phyloP scores from a whole-genome alignment of 2,113 vertebrate genomes.

The Xiphophorus couchianus region DNA sequence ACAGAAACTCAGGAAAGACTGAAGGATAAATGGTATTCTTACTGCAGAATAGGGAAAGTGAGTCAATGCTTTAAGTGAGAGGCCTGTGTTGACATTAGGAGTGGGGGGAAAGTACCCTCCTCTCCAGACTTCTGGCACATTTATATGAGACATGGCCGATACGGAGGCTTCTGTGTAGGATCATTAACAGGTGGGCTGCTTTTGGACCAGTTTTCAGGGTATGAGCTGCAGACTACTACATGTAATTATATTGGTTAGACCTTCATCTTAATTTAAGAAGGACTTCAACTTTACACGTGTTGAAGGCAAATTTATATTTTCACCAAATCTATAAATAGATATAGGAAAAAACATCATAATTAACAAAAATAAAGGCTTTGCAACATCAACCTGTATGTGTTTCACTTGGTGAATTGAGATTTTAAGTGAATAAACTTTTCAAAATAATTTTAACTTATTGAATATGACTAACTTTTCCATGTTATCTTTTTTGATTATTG shows the following conservation, averaged over 20 bases:
- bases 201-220: not conserved
- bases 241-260: no score
- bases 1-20: not conserved
- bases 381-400: no score
- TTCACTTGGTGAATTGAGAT: not conserved
- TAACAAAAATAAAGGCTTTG: no score
- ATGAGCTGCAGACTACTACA: not conserved
- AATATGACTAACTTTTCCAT: no score
- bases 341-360: no score
- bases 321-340: not conserved
- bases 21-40: not conserved
- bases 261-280: not conserved
- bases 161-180: not conserved
- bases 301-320: not conserved
- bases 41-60: slow-evolving; percentile 29
- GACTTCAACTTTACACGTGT: not conserved
- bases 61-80: slow-evolving; percentile 50
- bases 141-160: not conserved
- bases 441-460: no score
- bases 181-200: not conserved
- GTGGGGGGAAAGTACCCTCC: slow-evolving; percentile 72
- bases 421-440: not conserved
- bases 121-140: slow-evolving; percentile 27
- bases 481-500: no score
- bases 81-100: slow-evolving; percentile 51